Conservation (phyloP, 2,113 vertebrate species). For the Ardeotis arabs region DNA sequence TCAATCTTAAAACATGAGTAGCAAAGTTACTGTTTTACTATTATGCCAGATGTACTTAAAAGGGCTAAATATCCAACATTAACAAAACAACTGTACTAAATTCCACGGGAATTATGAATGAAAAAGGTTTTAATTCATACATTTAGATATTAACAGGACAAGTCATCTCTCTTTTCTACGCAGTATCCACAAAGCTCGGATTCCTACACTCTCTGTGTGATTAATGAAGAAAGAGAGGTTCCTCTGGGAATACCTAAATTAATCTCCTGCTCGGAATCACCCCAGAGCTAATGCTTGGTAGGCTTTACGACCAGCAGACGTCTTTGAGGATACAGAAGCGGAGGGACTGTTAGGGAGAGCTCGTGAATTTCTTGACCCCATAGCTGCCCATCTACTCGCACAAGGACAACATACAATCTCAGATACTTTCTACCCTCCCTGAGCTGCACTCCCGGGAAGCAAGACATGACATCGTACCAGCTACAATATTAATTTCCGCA, state of each 20-base stretch:
- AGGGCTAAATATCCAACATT: not conserved
- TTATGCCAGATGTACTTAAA: not conserved
- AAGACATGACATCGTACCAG: not conserved
- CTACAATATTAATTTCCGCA: not conserved
- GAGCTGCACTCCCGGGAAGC: not conserved
- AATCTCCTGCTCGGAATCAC: not conserved
- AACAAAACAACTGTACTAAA: not conserved
- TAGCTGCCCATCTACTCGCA: fast-evolving
- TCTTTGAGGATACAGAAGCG: not conserved
- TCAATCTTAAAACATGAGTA: not conserved
- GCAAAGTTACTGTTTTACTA: not conserved
- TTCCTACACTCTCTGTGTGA: not conserved
- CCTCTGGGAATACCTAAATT: not conserved
- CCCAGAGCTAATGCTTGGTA: not conserved
- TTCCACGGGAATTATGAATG: not conserved
- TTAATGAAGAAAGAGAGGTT: not conserved
- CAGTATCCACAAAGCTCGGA: not conserved
- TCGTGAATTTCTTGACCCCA: not conserved
- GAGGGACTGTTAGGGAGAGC: not conserved
- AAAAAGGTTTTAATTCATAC: not conserved
- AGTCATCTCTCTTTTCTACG: not conserved
- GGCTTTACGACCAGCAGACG: not conserved
- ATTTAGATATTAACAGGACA: not conserved
- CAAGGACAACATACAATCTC: not conserved
- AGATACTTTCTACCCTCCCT: not conserved